Evolutionary conservation across 2,888 invertebrate species (phyloP).

Genomic region (Glyphotaelius pellucidus): DNA sequence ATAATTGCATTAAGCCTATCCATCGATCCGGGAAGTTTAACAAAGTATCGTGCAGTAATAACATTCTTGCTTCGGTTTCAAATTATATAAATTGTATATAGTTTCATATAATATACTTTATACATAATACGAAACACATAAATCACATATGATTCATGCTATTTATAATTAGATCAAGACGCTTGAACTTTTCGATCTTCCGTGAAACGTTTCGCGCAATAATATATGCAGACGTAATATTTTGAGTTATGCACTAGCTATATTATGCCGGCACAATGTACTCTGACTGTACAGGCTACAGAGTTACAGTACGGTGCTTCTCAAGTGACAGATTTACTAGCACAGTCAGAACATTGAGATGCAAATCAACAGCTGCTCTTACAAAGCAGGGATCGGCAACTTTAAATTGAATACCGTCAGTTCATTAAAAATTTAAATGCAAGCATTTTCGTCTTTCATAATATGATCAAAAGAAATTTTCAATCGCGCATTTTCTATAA

Average conservation of each 20-base stretch:
- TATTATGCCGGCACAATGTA: background rate
- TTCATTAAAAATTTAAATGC: background rate
- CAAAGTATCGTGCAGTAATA: background rate
- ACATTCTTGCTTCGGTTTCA: background rate
- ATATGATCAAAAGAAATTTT: background rate
- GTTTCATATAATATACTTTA: too few species aligned
- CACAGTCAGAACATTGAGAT: constrained; percentile 6
- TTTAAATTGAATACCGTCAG: background rate
- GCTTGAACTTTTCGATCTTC: background rate
- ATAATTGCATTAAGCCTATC: too few species aligned
- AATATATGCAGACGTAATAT: background rate
- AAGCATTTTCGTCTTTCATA: background rate
- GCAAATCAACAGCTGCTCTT: constrained; percentile 18
- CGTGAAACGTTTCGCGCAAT: background rate
- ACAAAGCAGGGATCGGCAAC: constrained; percentile 3
- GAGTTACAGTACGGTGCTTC: background rate
- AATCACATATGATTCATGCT: too few species aligned
- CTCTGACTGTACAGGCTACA: background rate
- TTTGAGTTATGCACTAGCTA: background rate
- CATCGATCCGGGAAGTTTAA: too few species aligned
- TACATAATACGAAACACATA: too few species aligned
- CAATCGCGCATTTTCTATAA: too few species aligned
- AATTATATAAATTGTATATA: background rate
- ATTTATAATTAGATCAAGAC: background rate
- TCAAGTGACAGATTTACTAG: constrained; percentile 9